These are phyloP conservation scores for Platichthys flesus DNA, from an alignment of 2,113 vertebrate genomes.

Conservation along the genomic window DNA sequence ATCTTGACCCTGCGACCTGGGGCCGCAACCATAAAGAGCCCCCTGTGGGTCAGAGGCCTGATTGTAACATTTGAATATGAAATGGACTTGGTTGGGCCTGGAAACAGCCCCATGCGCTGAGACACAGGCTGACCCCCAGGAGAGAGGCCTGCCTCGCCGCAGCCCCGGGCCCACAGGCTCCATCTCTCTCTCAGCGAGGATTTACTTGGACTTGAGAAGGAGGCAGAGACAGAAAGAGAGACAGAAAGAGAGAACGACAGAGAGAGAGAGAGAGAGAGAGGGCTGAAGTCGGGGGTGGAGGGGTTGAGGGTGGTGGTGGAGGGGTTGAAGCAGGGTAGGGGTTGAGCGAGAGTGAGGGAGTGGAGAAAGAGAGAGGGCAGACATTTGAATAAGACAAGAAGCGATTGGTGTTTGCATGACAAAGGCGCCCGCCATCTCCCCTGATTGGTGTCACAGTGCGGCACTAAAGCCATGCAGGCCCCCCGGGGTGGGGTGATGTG, in stretches of 20 bases:
- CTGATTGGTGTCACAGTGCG: constrained; percentile 87
- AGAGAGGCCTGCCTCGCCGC: constrained; percentile 74
- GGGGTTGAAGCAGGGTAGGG: constrained; percentile 39
- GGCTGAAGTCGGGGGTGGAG: constrained; percentile 62
- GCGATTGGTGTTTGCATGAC: constrained; percentile 85
- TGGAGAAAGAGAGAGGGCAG: constrained; percentile 75
- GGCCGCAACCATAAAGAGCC: constrained; percentile 83
- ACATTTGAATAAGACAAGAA: constrained; percentile 87
- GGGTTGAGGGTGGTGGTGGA: constrained; percentile 1
- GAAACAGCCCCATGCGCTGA: constrained; percentile 81
- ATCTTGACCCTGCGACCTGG: constrained; percentile 85
- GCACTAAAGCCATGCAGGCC: constrained; percentile 81
- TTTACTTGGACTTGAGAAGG: constrained; percentile 85
- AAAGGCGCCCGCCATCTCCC: constrained; percentile 83
- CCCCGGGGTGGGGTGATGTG: constrained; percentile 78
- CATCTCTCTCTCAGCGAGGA: constrained; percentile 63
- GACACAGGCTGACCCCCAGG: constrained; percentile 80
- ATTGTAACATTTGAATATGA: constrained; percentile 89
- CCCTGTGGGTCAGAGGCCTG: constrained; percentile 82
- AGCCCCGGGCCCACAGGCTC: constrained; percentile 65
- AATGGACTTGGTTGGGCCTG: constrained; percentile 81
- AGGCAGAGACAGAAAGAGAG: constrained; percentile 53
- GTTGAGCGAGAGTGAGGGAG: constrained; percentile 70
- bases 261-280: constrained; percentile 31
- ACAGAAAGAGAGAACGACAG: constrained; percentile 57